Evolutionary conservation across 1,140 invertebrate genomes (phyloP), one percentile per base, ranked within the genome.

Genomic region (Dendroctonus valens): DNA sequence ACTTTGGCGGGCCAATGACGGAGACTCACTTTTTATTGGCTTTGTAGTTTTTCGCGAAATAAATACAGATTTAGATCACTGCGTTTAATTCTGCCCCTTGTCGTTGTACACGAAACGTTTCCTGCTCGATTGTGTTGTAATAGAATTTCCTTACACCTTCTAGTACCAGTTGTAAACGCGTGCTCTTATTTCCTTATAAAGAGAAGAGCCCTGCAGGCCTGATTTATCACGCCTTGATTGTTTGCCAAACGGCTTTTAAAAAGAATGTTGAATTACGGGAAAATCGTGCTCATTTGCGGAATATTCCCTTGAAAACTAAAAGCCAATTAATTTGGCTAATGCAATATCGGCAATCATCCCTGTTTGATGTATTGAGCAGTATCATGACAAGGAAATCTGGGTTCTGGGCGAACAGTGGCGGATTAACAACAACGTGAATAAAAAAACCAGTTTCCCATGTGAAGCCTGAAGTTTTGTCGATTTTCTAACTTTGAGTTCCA

Each of bases 1-100:
- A 69, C 69, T 77, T 79, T 69, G 76, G 76, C 7, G 74, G 68
- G 41, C 77, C 74, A 55, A 38, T 72, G 7, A 71, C 74, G 6
- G 69, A 70, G 12, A 73, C 75, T n/a, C 73, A 75, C 48, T 73
- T 60, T 72, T 69, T 76, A 54, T 76, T 78, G 67, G 76, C 74
- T 14, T 53, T 77, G 38, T 77, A 76, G 70, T 59, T 41, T 59
- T 62, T 2, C 1, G 26, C 26, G 26, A 26, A 26, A n/a, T n/a
- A n/a, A 26, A 26, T 26, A 26, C 26, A 26, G 26, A 26, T 26
- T 26, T 26, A 3, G 26, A 26, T 26, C 3, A 26, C 26, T 26
- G 26, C 26, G 26, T 26, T 26, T 26, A 3, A 26, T 26, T 26
- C 1, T 26, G 26, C 26, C 26, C 3, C 3, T 26, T 26, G 26